A percentile compares a stretch with the other conserved stretches of the same genome.
These are phyloP conservation scores for Stomatorhinus ivindoensis DNA, from an alignment of 2,113 vertebrate species.

Conservation along the genomic window DNA sequence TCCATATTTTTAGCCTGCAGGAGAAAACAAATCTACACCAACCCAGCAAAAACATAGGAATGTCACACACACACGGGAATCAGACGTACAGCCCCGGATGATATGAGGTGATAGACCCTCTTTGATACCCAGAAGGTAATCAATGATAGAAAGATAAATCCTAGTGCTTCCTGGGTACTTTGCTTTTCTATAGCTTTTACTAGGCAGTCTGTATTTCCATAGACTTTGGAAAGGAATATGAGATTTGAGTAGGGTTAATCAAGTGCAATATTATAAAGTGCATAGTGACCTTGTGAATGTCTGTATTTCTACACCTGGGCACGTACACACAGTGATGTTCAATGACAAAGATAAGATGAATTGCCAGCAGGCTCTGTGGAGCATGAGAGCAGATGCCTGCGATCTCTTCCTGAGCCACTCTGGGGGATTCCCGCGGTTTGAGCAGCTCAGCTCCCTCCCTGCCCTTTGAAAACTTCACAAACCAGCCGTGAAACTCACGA, in stretches of 20 bases:
- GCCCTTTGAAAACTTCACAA: slow-evolving; percentile 5
- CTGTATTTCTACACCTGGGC: neutral
- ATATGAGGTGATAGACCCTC: neutral
- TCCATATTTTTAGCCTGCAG: neutral
- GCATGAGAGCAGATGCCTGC: neutral
- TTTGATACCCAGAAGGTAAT: neutral
- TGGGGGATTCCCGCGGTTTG: neutral
- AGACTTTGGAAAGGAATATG: neutral
- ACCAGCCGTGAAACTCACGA: neutral
- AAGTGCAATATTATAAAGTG: neutral
- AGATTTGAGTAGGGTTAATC: neutral
- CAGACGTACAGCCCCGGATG: neutral
- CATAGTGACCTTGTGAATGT: neutral
- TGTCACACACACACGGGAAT: neutral
- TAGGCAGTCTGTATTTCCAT: neutral
- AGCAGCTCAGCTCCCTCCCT: neutral
- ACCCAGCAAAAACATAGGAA: neutral
- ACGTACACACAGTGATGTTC: neutral
- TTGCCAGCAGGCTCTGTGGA: neutral
- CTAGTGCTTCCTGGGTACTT: neutral
- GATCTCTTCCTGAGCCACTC: neutral
- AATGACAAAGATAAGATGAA: neutral
- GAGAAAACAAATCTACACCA: neutral
- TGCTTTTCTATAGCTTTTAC: neutral
- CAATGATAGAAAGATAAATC: neutral